A percentile compares a stretch with the other conserved stretches of the same genome.
Evolutionary conservation across 2,113 vertebrate species (phyloP).

Genomic region (Thryonomys swinderianus): DNA sequence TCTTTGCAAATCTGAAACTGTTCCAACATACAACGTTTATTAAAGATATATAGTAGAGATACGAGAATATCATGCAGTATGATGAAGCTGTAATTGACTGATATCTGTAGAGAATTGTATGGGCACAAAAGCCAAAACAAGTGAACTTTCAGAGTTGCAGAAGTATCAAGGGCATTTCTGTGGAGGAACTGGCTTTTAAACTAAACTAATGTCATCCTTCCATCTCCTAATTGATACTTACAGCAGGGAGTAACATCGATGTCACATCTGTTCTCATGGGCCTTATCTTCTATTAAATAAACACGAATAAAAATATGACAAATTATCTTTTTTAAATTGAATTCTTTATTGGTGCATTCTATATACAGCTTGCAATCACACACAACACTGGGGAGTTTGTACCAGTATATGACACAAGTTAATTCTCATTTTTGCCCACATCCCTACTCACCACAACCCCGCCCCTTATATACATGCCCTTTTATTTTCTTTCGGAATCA

Average conservation of each 20-base stretch:
- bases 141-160: not conserved
- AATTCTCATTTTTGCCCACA: too few relatives aligned
- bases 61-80: not conserved
- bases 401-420: too few relatives aligned
- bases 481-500: too few relatives aligned
- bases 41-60: not conserved
- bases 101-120: not conserved
- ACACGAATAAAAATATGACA: not conserved
- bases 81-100: not conserved
- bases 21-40: not conserved
- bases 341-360: too few relatives aligned
- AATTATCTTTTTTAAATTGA: too few relatives aligned
- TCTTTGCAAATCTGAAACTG: not conserved
- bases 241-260: not conserved
- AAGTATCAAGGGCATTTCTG: not conserved
- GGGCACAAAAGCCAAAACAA: not conserved
- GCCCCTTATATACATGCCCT: too few relatives aligned
- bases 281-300: constrained; percentile 13
- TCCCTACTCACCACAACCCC: too few relatives aligned
- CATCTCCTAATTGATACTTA: constrained; percentile 6
- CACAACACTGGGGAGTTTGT: too few relatives aligned
- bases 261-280: not conserved
- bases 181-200: not conserved
- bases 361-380: too few relatives aligned
- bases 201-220: not conserved